These are phyloP conservation scores for Chionodraco myersi DNA, from an alignment of 2,113 vertebrate genomes.

Conservation along the genomic window DNA sequence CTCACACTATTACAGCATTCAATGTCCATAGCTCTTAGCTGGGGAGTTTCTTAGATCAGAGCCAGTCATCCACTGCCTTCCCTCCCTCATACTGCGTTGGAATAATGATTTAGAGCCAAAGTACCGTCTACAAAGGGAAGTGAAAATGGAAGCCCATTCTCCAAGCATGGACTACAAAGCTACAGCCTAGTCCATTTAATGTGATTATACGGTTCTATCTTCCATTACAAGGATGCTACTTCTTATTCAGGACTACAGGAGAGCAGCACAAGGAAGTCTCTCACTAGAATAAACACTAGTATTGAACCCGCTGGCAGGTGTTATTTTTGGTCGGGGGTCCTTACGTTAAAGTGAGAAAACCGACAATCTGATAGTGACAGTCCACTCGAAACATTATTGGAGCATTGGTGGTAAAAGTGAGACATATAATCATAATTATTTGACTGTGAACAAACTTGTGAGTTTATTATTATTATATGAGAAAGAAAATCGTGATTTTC, in stretches of 20 bases:
- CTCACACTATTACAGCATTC: constrained; percentile 21
- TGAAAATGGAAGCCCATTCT: background rate
- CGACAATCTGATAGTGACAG: too few relatives aligned
- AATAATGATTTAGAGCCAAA: constrained; percentile 19
- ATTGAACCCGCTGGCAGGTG: background rate
- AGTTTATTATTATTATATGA: too few relatives aligned
- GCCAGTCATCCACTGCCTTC: constrained; percentile 8
- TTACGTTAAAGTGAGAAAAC: too few relatives aligned
- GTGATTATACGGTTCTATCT: constrained; percentile 4
- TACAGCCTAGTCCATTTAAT: constrained; percentile 25
- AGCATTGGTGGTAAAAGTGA: too few relatives aligned
- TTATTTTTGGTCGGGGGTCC: too few relatives aligned
- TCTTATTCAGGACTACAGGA: background rate
- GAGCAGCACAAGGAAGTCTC: background rate
- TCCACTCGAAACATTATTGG: too few relatives aligned
- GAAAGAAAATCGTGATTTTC: too few relatives aligned
- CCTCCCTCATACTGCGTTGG: background rate
- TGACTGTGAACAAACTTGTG: too few relatives aligned
- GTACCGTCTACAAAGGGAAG: constrained; percentile 14
- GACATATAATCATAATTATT: too few relatives aligned
- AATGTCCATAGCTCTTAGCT: background rate
- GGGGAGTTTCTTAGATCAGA: constrained; percentile 27
- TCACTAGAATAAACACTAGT: background rate
- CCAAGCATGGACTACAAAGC: constrained; percentile 22
- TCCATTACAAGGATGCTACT: constrained; percentile 4